Conservation (phyloP, 1,140 invertebrate species). For the Piezodorus guildinii region DNA sequence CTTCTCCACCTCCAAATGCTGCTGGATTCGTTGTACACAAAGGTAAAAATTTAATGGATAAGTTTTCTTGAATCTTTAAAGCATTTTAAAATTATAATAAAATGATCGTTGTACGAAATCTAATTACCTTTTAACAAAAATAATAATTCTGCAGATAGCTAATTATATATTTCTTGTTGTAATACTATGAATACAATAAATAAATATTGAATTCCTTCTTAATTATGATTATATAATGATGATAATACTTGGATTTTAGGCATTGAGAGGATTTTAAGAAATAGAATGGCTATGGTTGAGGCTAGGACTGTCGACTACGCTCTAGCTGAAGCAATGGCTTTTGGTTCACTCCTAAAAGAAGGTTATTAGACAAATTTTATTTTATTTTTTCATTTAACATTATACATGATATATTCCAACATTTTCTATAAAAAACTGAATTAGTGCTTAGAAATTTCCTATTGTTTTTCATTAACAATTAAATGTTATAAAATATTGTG, state of each 20-base stretch:
- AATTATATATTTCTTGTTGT: background rate
- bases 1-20: constrained; percentile 80
- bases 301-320: constrained; percentile 88
- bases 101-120: too few relatives aligned
- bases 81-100: background rate
- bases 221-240: background rate
- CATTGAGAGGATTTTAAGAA: constrained; percentile 70
- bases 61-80: too few relatives aligned
- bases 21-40: constrained; percentile 92
- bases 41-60: constrained; percentile 38
- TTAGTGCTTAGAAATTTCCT: too few relatives aligned
- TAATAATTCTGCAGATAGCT: too few relatives aligned
- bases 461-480: too few relatives aligned
- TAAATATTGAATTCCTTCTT: background rate
- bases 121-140: too few relatives aligned
- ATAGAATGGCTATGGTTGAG: constrained; percentile 86
- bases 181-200: background rate
- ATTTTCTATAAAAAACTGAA: too few relatives aligned
- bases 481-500: too few relatives aligned
- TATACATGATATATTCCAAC: too few relatives aligned
- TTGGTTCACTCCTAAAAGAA: constrained; percentile 75
- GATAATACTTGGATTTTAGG: constrained; percentile 35
- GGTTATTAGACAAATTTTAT: constrained; percentile 18
- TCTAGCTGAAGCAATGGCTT: constrained; percentile 92
- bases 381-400: background rate